A percentile compares a stretch with the other conserved stretches of the same genome.
Evolutionary conservation across 2,113 vertebrate species (phyloP).

Genomic region (Macaca fascicularis): DNA sequence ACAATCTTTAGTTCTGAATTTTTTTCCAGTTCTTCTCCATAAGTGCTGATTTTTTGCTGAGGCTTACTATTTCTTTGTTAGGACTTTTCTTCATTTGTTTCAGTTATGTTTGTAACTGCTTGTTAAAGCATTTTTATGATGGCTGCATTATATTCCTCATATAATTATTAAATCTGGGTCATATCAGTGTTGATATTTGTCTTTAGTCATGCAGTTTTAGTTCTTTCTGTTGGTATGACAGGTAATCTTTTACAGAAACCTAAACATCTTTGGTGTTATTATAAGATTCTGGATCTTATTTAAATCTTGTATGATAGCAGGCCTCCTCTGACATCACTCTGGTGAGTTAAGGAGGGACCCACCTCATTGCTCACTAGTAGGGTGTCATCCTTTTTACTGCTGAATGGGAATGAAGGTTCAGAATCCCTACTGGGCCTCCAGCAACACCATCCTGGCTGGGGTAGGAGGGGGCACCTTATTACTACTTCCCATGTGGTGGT

Average conservation of each 20-base stretch:
- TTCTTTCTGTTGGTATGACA: neutral
- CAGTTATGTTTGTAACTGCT: neutral
- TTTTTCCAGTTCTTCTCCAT: neutral
- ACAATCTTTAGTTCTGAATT: neutral
- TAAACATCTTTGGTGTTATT: neutral
- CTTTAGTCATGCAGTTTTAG: neutral
- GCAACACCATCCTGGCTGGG: neutral
- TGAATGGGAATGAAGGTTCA: neutral
- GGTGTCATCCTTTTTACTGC: neutral
- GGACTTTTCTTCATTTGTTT: neutral
- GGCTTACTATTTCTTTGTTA: neutral
- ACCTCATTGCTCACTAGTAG: neutral
- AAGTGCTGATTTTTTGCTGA: neutral
- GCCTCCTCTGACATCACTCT: neutral
- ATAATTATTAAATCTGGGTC: neutral
- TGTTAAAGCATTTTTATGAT: neutral
- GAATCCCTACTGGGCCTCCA: neutral
- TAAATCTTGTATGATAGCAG: neutral
- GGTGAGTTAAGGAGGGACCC: too few relatives aligned
- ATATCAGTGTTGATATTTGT: neutral
- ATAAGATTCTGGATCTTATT: neutral
- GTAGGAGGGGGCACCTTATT: neutral
- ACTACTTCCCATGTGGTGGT: neutral
- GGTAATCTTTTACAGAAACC: neutral
- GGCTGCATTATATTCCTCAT: neutral